Conservation (phyloP, 2,797 vertebrate genomes). For the Threskiornis aethiopicus region DNA sequence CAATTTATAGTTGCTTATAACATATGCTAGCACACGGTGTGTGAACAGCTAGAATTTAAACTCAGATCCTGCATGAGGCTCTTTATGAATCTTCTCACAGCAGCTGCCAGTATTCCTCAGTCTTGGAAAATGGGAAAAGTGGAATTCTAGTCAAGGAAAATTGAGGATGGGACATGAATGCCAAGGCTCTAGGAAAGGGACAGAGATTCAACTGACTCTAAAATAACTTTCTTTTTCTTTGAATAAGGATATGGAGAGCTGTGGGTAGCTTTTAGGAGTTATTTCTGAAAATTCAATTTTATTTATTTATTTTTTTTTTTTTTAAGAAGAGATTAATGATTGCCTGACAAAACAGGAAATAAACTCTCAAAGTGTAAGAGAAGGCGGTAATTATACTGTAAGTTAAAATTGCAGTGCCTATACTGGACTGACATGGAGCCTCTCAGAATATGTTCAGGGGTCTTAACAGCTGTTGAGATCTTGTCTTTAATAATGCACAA, state of each 20-base stretch:
- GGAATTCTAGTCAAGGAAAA: not conserved
- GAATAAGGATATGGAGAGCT: not conserved
- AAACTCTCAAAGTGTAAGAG: not conserved
- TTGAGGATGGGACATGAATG: not conserved
- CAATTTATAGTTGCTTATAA: constrained; percentile 43
- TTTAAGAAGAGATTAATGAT: not conserved
- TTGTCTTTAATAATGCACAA: constrained; percentile 52
- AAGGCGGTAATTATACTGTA: not conserved
- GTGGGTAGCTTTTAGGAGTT: not conserved
- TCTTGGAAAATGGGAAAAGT: not conserved
- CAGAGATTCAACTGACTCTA: not conserved
- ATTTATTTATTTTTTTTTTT: not conserved
- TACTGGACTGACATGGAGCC: not conserved
- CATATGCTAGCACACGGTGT: constrained; percentile 36
- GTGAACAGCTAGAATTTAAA: constrained; percentile 46
- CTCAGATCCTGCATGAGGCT: constrained; percentile 5
- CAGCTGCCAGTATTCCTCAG: not conserved
- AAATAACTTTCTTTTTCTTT: not conserved
- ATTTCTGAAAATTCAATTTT: not conserved
- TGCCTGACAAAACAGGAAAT: constrained; percentile 1
- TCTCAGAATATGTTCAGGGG: not conserved
- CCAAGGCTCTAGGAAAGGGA: not conserved
- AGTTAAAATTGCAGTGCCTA: not conserved
- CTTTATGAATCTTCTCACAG: not conserved
- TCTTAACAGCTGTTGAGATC: constrained; percentile 39